Percentiles rank a stretch among this genome's conserved stretches.
Evolutionary conservation across 1,140 invertebrate species (phyloP).

Genomic region (Periplaneta americana): DNA sequence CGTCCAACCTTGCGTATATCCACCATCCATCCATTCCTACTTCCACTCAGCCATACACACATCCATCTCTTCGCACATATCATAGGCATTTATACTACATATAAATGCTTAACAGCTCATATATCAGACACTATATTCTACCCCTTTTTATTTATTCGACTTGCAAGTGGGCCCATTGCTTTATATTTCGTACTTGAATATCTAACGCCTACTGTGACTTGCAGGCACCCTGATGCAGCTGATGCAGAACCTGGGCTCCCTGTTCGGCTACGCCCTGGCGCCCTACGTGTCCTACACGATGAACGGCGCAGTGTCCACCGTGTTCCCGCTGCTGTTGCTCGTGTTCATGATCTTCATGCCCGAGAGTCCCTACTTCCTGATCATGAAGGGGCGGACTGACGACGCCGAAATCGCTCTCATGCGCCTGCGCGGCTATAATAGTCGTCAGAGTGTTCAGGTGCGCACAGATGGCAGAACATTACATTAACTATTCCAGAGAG

Average conservation of each 20-base stretch:
- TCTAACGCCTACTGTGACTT: too few relatives aligned
- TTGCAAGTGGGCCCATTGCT: too few relatives aligned
- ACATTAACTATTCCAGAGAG: too few relatives aligned
- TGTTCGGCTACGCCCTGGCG: slow-evolving; percentile 61
- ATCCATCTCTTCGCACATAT: too few relatives aligned
- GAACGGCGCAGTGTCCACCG: slow-evolving; percentile 43
- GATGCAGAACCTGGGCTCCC: slow-evolving; percentile 54
- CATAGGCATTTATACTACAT: too few relatives aligned
- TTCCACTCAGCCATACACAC: too few relatives aligned
- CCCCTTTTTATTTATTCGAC: too few relatives aligned
- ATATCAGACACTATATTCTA: too few relatives aligned
- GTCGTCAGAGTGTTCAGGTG: slow-evolving; percentile 20
- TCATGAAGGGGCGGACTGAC: slow-evolving; percentile 46
- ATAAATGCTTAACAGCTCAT: too few relatives aligned
- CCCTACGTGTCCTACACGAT: slow-evolving; percentile 49
- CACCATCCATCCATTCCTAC: too few relatives aligned
- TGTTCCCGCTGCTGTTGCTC: slow-evolving; percentile 52
- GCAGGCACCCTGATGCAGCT: slow-evolving; percentile 60
- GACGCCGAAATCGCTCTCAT: slow-evolving; percentile 55
- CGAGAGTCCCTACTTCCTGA: slow-evolving; percentile 70
- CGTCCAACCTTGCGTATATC: too few relatives aligned
- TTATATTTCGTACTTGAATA: too few relatives aligned
- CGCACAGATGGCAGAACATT: slow-evolving; percentile 33
- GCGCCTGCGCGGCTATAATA: slow-evolving; percentile 48
- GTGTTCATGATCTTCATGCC: slow-evolving; percentile 62